phyloP scores from a whole-genome alignment of 1,140 invertebrate genomes.

The Bombus haemorrhoidalis region DNA sequence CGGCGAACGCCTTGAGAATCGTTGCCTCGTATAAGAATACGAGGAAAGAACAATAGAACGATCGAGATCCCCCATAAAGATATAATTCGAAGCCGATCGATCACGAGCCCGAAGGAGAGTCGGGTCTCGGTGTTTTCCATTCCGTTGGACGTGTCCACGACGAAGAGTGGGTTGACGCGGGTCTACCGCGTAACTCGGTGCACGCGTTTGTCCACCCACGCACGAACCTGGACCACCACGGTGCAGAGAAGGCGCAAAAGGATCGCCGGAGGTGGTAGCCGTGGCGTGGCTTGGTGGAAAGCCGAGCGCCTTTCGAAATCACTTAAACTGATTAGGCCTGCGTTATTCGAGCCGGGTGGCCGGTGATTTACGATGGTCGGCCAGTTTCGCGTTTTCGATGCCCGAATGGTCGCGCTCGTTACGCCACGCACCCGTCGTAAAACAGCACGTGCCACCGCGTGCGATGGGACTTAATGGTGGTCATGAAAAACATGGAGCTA shows the following conservation, averaged over 20 bases:
- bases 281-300: constrained; percentile 3
- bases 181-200: constrained; percentile 60
- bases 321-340: constrained; percentile 74
- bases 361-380: constrained; percentile 64
- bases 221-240: constrained; percentile 57
- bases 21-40: background rate
- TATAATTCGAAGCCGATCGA: constrained; percentile 33
- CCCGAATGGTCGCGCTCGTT: constrained; percentile 59
- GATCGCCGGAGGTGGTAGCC: constrained; percentile 34
- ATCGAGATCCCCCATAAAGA: constrained; percentile 36
- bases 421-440: constrained; percentile 50
- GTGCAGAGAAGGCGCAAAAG: constrained; percentile 15
- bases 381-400: constrained; percentile 71
- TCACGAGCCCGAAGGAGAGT: background rate
- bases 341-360: constrained; percentile 62
- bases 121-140: background rate
- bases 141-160: background rate
- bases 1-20: constrained; percentile 4
- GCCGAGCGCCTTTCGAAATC: constrained; percentile 69
- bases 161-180: background rate
- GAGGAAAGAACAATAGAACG: constrained; percentile 28
- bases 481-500: background rate
- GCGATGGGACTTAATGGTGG: background rate
- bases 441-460: constrained; percentile 56
- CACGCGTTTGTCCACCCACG: constrained; percentile 58